Evolutionary conservation across 2,113 vertebrate genomes (phyloP).

Genomic region (Artemisiospiza belli): DNA sequence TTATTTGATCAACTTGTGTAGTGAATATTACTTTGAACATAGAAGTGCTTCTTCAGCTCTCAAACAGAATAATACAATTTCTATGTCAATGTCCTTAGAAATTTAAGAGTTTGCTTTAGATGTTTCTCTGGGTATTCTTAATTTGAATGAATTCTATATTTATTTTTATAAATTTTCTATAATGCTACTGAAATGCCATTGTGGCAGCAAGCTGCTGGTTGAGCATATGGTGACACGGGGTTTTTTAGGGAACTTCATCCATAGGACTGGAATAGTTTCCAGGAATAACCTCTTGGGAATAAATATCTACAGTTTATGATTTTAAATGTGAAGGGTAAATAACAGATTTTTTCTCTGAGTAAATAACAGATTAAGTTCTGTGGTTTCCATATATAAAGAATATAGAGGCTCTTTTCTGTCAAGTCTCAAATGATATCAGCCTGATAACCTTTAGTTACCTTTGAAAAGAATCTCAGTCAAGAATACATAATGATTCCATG

Average conservation of each 20-base stretch:
- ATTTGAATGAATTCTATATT: not conserved
- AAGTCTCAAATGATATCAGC: not conserved
- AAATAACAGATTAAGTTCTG: not conserved
- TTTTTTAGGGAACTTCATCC: not conserved
- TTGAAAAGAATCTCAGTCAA: not conserved
- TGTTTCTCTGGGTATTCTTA: not conserved
- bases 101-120: not conserved
- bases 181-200: not conserved
- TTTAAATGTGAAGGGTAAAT: not conserved
- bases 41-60: not conserved
- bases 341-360: not conserved
- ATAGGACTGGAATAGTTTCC: not conserved
- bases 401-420: not conserved
- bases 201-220: not conserved
- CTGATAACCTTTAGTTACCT: not conserved
- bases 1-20: not conserved
- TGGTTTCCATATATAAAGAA: not conserved
- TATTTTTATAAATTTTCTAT: not conserved
- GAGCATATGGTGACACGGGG: not conserved
- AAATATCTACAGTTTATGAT: not conserved
- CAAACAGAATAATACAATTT: not conserved
- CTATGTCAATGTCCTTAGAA: not conserved
- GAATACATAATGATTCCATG: not conserved
- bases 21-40: not conserved
- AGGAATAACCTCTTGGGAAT: not conserved